phyloP scores from a whole-genome alignment of 2,113 vertebrate genomes.

The Spea bombifrons region DNA sequence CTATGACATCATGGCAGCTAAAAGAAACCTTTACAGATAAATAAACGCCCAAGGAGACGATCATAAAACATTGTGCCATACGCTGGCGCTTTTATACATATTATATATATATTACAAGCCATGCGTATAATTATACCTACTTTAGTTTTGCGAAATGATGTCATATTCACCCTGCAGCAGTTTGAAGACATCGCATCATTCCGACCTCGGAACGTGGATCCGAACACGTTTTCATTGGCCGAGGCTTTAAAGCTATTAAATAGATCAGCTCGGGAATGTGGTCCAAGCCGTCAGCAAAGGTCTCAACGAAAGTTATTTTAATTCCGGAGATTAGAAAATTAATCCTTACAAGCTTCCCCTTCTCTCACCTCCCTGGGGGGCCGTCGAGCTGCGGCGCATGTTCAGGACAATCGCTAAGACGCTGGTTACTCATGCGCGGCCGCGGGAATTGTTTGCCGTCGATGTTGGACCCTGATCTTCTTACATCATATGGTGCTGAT shows the following conservation, averaged over 20 bases:
- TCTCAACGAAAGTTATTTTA: background rate
- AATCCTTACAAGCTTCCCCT: constrained; percentile 17
- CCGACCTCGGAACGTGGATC: background rate
- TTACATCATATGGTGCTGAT: constrained; percentile 20
- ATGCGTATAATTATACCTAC: too few species aligned
- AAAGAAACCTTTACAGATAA: too few species aligned
- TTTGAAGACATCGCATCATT: too few species aligned
- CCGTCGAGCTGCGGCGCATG: constrained; percentile 46
- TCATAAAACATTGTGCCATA: too few species aligned
- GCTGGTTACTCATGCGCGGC: background rate
- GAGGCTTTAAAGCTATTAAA: background rate
- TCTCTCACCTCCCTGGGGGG: constrained; percentile 51
- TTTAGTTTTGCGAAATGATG: too few species aligned
- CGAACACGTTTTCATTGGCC: background rate
- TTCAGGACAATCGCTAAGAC: background rate
- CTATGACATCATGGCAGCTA: too few species aligned
- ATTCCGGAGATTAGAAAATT: constrained; percentile 10
- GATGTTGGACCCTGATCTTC: constrained; percentile 15
- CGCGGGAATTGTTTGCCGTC: constrained; percentile 4
- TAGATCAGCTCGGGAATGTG: background rate
- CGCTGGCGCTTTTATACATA: too few species aligned
- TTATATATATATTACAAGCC: too few species aligned
- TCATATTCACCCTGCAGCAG: too few species aligned
- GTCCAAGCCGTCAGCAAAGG: background rate
- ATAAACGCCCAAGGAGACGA: too few species aligned